Evolutionary conservation across 2,113 vertebrate genomes (phyloP).

Genomic region (Coptodon bakossiorum): DNA sequence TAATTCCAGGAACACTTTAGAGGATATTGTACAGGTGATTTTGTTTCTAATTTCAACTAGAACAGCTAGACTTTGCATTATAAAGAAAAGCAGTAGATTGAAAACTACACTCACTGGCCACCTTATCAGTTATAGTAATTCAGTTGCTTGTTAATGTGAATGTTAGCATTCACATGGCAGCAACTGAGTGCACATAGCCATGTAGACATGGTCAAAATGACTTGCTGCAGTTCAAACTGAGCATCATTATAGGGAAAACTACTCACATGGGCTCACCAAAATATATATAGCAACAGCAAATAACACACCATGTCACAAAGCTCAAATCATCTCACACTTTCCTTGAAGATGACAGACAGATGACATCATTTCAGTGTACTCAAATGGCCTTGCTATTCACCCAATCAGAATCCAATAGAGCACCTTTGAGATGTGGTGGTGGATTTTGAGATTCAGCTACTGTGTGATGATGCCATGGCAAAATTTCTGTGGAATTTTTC

Average conservation of each 20-base stretch:
- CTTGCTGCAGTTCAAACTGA: background rate
- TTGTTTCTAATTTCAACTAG: background rate
- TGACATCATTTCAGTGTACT: background rate
- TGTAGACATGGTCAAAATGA: background rate
- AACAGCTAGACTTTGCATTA: background rate
- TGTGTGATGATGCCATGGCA: background rate
- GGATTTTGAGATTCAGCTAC: background rate
- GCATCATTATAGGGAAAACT: background rate
- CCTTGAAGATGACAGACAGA: background rate
- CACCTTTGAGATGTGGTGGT: background rate
- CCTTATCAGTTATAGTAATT: background rate
- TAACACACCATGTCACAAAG: background rate
- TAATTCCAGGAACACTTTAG: conserved; percentile 74
- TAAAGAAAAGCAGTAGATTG: background rate
- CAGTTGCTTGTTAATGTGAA: background rate
- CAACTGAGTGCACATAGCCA: background rate
- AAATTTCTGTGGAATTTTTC: background rate
- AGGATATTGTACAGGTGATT: conserved; percentile 81
- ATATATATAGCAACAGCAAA: background rate
- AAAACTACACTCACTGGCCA: background rate
- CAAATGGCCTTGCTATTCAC: background rate
- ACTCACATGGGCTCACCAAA: background rate
- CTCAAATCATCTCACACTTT: background rate
- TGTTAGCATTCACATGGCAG: background rate
- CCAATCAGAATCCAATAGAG: background rate